Evolutionary conservation across 2,113 vertebrate genomes (phyloP).

Genomic region (Pomatostomus ruficeps): DNA sequence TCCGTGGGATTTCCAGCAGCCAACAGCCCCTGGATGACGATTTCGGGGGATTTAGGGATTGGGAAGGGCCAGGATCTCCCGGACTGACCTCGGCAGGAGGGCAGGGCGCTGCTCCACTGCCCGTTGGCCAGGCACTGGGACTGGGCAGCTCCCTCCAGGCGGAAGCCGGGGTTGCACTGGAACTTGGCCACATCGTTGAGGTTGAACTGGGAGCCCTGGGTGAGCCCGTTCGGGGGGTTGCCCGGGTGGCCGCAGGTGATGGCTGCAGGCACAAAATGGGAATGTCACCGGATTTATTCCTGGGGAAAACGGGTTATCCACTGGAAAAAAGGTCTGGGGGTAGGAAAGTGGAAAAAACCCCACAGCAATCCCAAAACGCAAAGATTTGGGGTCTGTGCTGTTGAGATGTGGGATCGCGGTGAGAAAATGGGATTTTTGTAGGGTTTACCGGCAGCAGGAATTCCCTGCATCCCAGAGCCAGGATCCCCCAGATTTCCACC

Average conservation of each 20-base stretch:
- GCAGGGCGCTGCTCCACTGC: constrained; percentile 90
- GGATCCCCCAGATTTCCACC: neutral
- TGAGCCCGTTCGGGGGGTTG: constrained; percentile 87
- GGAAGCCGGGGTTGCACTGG: constrained; percentile 86
- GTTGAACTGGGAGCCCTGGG: constrained; percentile 93
- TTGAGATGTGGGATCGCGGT: neutral
- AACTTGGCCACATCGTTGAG: constrained; percentile 91
- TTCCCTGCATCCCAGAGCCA: neutral
- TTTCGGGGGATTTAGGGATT: neutral
- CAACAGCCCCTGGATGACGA: fast-evolving
- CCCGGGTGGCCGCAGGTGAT: constrained; percentile 97
- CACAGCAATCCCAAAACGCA: neutral
- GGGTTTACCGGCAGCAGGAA: neutral
- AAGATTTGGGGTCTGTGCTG: neutral
- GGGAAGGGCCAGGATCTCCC: neutral
- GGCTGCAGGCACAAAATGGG: constrained; percentile 69
- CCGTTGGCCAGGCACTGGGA: constrained; percentile 90
- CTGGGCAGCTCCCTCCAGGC: constrained; percentile 80
- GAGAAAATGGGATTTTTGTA: neutral
- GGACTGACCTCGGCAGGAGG: constrained; percentile 88
- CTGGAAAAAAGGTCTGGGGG: neutral
- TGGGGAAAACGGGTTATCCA: no score
- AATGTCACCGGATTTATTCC: neutral
- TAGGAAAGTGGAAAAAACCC: fast-evolving
- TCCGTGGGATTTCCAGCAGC: neutral